A percentile compares a stretch with the other conserved stretches of the same genome.
Evolutionary conservation across 2,797 vertebrate species (phyloP).

Genomic region (Hirundo rustica): DNA sequence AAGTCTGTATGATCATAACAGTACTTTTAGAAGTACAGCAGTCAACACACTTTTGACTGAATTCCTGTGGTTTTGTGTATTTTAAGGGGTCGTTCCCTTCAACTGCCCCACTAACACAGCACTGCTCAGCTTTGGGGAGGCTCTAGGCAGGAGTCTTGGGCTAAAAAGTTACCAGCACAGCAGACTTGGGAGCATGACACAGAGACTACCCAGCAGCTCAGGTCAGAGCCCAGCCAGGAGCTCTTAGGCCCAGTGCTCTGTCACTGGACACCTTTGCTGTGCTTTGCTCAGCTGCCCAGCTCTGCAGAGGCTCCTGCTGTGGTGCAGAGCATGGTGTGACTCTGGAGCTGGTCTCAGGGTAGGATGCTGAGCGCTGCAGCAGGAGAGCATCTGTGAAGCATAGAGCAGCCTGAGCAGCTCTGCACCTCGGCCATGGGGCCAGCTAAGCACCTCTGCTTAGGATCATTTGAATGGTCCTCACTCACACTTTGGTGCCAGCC

Average conservation of each 20-base stretch:
- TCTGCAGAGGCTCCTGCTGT: not conserved
- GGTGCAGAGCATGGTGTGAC: not conserved
- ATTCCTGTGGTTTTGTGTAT: not conserved
- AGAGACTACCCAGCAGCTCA: not conserved
- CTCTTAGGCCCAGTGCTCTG: fast-evolving
- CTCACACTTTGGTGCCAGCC: not conserved
- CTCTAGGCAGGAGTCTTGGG: not conserved
- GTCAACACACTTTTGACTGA: not conserved
- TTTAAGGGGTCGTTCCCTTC: not conserved
- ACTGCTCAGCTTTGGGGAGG: not conserved
- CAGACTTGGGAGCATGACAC: fast-evolving
- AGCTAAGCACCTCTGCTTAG: not conserved
- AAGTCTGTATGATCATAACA: not conserved
- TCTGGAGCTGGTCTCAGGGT: not conserved
- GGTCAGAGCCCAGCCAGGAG: not conserved
- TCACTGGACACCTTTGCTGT: not conserved
- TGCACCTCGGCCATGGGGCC: not conserved
- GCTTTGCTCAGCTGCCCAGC: not conserved
- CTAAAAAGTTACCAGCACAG: not conserved
- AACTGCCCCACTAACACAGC: not conserved
- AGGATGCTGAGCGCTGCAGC: not conserved
- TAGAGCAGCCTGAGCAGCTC: not conserved
- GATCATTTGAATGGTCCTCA: not conserved
- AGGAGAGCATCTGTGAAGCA: not conserved
- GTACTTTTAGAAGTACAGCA: not conserved